phyloP scores from a whole-genome alignment of 2,888 invertebrate species.

The Nebria salina region DNA sequence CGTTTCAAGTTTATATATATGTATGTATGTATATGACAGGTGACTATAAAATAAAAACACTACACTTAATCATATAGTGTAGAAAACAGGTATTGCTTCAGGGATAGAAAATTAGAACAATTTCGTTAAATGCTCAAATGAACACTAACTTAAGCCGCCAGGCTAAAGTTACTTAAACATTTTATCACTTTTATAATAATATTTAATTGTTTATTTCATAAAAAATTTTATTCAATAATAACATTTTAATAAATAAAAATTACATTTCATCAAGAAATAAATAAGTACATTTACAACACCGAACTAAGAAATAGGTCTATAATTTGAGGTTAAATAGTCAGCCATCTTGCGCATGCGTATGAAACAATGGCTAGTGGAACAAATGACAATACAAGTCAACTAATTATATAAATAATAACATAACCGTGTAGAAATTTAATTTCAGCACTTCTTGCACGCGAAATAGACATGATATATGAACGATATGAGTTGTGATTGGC shows the following conservation, averaged over 20 bases:
- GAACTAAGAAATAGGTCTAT: neutral
- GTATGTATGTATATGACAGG: slow-evolving; percentile 26
- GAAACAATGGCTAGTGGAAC: neutral
- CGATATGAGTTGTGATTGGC: slow-evolving; percentile 12
- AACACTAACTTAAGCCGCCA: neutral
- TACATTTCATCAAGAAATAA: too few species aligned
- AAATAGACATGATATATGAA: slow-evolving; percentile 3
- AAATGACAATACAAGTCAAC: neutral
- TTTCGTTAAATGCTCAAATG: slow-evolving; percentile 37
- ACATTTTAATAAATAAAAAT: too few species aligned
- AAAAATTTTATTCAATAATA: neutral
- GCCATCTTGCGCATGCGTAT: neutral
- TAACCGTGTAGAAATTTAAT: neutral
- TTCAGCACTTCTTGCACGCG: slow-evolving; percentile 13
- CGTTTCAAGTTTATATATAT: slow-evolving; percentile 20
- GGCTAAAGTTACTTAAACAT: too few species aligned
- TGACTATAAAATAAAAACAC: slow-evolving; percentile 23
- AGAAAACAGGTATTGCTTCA: slow-evolving; percentile 22
- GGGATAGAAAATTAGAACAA: slow-evolving; percentile 32
- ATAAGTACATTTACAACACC: too few species aligned
- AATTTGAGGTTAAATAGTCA: neutral
- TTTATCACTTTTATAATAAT: too few species aligned
- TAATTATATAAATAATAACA: neutral
- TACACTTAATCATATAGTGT: slow-evolving; percentile 32
- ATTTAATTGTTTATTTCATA: neutral